Percentiles rank a stretch among this genome's conserved stretches.
Evolutionary conservation across 2,888 invertebrate genomes (phyloP).

Genomic region (Troglohyphantes excavatus): DNA sequence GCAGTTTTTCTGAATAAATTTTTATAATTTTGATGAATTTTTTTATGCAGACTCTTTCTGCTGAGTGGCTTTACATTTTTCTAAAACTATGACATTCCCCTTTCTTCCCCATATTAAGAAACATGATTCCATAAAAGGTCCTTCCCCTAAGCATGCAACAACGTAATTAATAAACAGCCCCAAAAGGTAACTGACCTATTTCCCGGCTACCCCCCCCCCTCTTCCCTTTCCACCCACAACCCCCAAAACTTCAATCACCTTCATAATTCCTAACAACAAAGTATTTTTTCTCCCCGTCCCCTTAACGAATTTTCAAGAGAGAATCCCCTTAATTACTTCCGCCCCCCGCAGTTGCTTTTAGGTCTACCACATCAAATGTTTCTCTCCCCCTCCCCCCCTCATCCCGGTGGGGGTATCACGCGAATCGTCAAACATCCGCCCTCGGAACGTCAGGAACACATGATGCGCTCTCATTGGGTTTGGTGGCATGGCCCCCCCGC

Average conservation of each 20-base stretch:
- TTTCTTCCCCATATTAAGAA: too few species aligned
- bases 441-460: slow-evolving; percentile 68
- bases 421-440: slow-evolving; percentile 71
- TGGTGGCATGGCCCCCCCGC: background rate
- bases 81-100: too few species aligned
- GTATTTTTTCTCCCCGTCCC: slow-evolving; percentile 1
- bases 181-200: background rate
- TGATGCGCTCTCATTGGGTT: slow-evolving; percentile 63
- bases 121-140: too few species aligned
- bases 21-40: too few species aligned
- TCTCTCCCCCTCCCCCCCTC: slow-evolving; percentile 10
- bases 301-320: slow-evolving; percentile 41
- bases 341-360: background rate
- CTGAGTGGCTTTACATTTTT: too few species aligned
- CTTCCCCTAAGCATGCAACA: too few species aligned
- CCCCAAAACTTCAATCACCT: slow-evolving; percentile 56
- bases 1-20: too few species aligned
- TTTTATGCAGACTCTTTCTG: too few species aligned
- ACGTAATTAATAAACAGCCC: too few species aligned
- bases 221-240: background rate
- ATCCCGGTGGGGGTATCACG: slow-evolving; percentile 46
- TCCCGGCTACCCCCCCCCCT: background rate
- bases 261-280: slow-evolving; percentile 3
- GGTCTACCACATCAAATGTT: slow-evolving; percentile 21
- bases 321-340: slow-evolving; percentile 36